These are phyloP conservation scores for Cairina moschata DNA, from an alignment of 2,113 vertebrate genomes.

Conservation along the genomic window DNA sequence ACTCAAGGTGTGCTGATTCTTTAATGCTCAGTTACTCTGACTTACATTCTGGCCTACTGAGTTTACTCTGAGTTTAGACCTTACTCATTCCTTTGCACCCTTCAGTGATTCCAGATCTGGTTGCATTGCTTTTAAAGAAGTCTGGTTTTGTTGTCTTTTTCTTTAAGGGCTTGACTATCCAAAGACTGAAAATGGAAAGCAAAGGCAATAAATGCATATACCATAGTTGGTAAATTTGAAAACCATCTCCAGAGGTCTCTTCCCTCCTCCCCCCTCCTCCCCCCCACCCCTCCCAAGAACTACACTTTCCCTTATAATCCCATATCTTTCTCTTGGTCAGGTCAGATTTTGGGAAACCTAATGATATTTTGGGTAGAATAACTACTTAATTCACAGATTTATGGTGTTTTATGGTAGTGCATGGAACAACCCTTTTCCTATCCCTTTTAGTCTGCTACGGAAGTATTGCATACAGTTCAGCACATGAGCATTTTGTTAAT, in stretches of 20 bases:
- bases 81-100: not conserved
- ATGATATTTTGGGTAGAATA: not conserved
- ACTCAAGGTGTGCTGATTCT: not conserved
- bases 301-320: not conserved
- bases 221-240: not conserved
- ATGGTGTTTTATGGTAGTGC: fast-evolving
- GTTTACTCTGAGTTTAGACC: not conserved
- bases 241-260: not conserved
- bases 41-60: not conserved
- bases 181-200: not conserved
- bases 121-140: not conserved
- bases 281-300: not conserved
- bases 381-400: not conserved
- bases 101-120: not conserved
- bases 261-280: too few species aligned
- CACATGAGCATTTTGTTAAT: not conserved
- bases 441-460: not conserved
- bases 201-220: not conserved
- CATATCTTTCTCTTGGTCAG: not conserved
- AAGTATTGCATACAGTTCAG: not conserved
- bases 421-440: not conserved
- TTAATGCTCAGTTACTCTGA: not conserved
- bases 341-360: not conserved
- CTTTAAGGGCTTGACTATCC: not conserved
- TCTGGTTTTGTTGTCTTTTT: not conserved